phyloP scores from a whole-genome alignment of 2,113 vertebrate species.

The Fukomys damarensis region DNA sequence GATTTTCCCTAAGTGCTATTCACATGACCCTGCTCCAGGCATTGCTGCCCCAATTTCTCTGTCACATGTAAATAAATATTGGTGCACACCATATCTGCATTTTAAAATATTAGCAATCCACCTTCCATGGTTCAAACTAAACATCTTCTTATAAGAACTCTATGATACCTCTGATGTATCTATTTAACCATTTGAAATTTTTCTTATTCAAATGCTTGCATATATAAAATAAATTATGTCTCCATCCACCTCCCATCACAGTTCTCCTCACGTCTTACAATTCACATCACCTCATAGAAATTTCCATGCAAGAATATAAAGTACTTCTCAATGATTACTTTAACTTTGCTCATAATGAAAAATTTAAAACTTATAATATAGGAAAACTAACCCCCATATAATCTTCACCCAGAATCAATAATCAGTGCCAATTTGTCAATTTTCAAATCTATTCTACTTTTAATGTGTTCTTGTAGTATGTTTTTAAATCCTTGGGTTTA shows the following conservation, averaged over 20 bases:
- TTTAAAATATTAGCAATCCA: background rate
- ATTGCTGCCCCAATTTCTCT: background rate
- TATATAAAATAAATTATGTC: background rate
- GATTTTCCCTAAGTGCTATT: no score
- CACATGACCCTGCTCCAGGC: no score
- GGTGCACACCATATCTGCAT: background rate
- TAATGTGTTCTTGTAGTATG: background rate
- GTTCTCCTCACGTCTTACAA: background rate
- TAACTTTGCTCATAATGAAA: background rate
- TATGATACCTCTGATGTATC: background rate
- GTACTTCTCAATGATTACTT: background rate
- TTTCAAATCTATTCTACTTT: background rate
- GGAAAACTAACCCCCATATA: background rate
- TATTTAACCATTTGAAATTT: background rate
- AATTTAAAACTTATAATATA: background rate
- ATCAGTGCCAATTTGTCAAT: background rate
- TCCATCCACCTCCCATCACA: rapidly evolving
- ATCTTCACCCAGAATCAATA: background rate
- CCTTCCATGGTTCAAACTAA: background rate
- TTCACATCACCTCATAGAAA: background rate
- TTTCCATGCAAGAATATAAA: background rate
- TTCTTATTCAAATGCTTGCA: background rate
- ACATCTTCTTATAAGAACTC: background rate
- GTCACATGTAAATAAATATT: background rate
- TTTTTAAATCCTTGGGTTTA: background rate